Evolutionary conservation across 1,140 invertebrate genomes (phyloP).

Genomic region (Drosophila bifasciata): DNA sequence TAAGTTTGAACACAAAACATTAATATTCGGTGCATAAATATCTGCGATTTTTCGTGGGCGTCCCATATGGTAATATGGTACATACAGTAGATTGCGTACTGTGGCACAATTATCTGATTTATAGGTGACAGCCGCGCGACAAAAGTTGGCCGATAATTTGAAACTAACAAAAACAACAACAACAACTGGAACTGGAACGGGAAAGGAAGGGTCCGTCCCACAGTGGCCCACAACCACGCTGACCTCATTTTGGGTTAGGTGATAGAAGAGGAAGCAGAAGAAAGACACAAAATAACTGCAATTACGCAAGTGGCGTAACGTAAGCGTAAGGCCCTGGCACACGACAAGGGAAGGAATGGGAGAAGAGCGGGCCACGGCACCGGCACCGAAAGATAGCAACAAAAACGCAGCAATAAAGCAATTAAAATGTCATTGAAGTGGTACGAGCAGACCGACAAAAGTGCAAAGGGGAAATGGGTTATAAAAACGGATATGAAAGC

Average conservation of each 20-base stretch:
- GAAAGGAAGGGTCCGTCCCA: slow-evolving; percentile 26
- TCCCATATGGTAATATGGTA: slow-evolving; percentile 7
- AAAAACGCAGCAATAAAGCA: slow-evolving; percentile 70
- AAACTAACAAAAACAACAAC: slow-evolving; percentile 72
- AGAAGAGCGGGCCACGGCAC: slow-evolving; percentile 10
- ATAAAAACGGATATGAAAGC: slow-evolving; percentile 79
- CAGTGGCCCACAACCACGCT: slow-evolving; percentile 68
- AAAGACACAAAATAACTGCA: slow-evolving; percentile 56
- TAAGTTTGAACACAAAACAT: slow-evolving; percentile 19
- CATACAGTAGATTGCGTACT: slow-evolving; percentile 36
- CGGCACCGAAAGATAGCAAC: slow-evolving; percentile 9
- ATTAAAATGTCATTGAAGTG: slow-evolving; percentile 80
- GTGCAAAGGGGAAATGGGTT: slow-evolving; percentile 71
- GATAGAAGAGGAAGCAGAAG: slow-evolving; percentile 5
- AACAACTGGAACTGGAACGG: slow-evolving; percentile 52
- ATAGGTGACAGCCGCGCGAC: slow-evolving; percentile 72
- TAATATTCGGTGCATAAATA: slow-evolving; percentile 22
- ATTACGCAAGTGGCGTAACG: slow-evolving; percentile 77
- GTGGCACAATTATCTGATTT: slow-evolving; percentile 75
- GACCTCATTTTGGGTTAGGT: slow-evolving; percentile 61
- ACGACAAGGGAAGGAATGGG: slow-evolving; percentile 55
- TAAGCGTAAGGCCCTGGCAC: slow-evolving; percentile 65
- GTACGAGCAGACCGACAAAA: slow-evolving; percentile 8
- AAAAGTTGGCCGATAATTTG: slow-evolving; percentile 80
- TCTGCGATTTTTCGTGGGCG: slow-evolving; percentile 31